These are phyloP conservation scores for Cynocephalus volans DNA, from an alignment of 2,113 vertebrate species.

Conservation along the genomic window DNA sequence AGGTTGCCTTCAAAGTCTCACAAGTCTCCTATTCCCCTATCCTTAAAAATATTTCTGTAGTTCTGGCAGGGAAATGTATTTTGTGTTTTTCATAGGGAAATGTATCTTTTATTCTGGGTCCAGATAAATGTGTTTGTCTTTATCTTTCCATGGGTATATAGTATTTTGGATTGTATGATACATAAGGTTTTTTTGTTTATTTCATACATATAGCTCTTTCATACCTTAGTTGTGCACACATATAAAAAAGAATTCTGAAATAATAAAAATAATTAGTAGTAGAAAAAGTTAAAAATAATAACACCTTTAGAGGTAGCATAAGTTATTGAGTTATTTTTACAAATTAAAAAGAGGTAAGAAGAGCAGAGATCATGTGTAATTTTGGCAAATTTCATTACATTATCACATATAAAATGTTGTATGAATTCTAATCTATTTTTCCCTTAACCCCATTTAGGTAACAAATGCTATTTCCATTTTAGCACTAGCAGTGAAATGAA, in stretches of 20 bases:
- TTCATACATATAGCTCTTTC: not conserved
- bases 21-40: too few species aligned
- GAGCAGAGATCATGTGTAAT: not conserved
- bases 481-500: conserved; percentile 12
- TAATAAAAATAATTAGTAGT: not conserved
- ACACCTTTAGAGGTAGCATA: not conserved
- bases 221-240: not conserved
- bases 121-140: not conserved
- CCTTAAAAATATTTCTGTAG: not conserved
- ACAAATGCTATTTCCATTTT: conserved; percentile 62
- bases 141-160: not conserved
- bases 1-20: not conserved
- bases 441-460: conserved; percentile 47
- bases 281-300: conserved; percentile 46
- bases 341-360: conserved; percentile 38
- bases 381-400: conserved; percentile 53
- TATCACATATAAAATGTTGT: conserved; percentile 12
- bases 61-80: not conserved
- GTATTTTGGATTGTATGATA: not conserved
- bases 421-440: conserved; percentile 56
- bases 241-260: not conserved
- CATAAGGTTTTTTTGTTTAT: not conserved
- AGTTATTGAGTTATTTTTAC: conserved; percentile 41
- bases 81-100: not conserved
- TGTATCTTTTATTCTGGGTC: not conserved